These are phyloP conservation scores for Palaemon carinicauda DNA, from an alignment of 1,140 invertebrate genomes.

Conservation along the genomic window DNA sequence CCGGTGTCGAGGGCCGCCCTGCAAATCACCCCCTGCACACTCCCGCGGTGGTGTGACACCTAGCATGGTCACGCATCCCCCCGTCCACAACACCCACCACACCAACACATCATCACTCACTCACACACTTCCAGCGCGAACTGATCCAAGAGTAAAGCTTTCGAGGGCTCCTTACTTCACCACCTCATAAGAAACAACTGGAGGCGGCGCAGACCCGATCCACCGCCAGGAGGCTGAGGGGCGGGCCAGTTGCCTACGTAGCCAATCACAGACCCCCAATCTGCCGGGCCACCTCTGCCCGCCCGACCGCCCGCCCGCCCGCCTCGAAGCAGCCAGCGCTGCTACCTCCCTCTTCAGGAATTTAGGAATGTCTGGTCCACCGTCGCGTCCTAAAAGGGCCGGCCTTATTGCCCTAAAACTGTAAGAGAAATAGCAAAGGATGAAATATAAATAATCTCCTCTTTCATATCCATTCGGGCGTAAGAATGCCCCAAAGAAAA, in stretches of 20 bases:
- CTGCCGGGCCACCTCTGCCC: slow-evolving; percentile 32
- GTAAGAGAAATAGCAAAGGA: too few species aligned
- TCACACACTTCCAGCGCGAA: slow-evolving; percentile 16
- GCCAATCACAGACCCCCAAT: slow-evolving; percentile 40
- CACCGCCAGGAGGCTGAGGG: slow-evolving; percentile 23
- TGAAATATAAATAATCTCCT: too few species aligned
- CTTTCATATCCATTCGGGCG: too few species aligned
- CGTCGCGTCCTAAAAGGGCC: background rate
- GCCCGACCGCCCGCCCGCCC: slow-evolving; percentile 44
- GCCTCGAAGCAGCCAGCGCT: slow-evolving; percentile 41
- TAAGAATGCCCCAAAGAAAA: too few species aligned
- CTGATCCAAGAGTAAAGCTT: slow-evolving; percentile 40
- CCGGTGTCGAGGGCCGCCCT: slow-evolving; percentile 41
- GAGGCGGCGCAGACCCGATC: slow-evolving; percentile 33
- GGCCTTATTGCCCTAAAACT: too few species aligned
- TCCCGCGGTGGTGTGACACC: slow-evolving; percentile 33
- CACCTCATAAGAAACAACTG: slow-evolving; percentile 54
- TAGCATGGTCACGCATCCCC: slow-evolving; percentile 45
- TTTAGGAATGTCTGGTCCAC: slow-evolving; percentile 50
- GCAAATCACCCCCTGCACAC: slow-evolving; percentile 48
- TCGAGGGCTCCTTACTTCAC: slow-evolving; percentile 45
- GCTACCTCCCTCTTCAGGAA: slow-evolving; percentile 44
- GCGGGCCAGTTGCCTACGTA: slow-evolving; percentile 37
- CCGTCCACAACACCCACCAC: slow-evolving; percentile 44
- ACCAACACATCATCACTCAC: slow-evolving; percentile 39